Conservation (phyloP, 2,888 invertebrate genomes). For the Xylophagus ater region DNA sequence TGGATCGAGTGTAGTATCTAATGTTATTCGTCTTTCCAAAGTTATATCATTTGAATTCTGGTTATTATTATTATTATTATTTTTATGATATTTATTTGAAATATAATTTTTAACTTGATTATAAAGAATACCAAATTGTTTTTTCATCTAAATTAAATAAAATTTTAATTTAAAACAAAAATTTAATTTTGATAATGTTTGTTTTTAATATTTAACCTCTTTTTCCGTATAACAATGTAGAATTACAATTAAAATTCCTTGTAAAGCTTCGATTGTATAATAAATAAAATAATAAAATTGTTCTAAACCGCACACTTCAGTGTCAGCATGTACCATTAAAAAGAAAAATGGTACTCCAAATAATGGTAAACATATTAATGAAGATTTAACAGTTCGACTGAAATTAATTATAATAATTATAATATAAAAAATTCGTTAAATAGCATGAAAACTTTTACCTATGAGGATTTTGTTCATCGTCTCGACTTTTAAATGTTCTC, state of each 20-base stretch:
- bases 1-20: too few relatives aligned
- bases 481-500: conserved; percentile 45
- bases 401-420: conserved; percentile 21
- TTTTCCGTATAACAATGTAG: conserved; percentile 55
- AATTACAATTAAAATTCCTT: conserved; percentile 51
- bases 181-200: too few relatives aligned
- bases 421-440: background rate
- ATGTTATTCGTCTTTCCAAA: too few relatives aligned
- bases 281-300: conserved; percentile 49
- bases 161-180: too few relatives aligned
- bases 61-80: too few relatives aligned
- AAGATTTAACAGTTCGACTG: conserved; percentile 53
- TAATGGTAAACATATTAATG: conserved; percentile 55
- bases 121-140: too few relatives aligned
- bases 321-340: conserved; percentile 45
- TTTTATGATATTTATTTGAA: too few relatives aligned
- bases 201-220: too few relatives aligned
- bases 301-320: conserved; percentile 42
- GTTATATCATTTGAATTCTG: too few relatives aligned
- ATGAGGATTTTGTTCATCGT: conserved; percentile 13
- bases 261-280: conserved; percentile 48
- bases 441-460: conserved; percentile 9
- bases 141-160: too few relatives aligned
- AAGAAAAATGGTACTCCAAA: conserved; percentile 59
- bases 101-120: too few relatives aligned